Percentiles rank a stretch among this genome's conserved stretches.
phyloP scores from a whole-genome alignment of 2,797 vertebrate genomes.

The Centroberyx gerrardi region DNA sequence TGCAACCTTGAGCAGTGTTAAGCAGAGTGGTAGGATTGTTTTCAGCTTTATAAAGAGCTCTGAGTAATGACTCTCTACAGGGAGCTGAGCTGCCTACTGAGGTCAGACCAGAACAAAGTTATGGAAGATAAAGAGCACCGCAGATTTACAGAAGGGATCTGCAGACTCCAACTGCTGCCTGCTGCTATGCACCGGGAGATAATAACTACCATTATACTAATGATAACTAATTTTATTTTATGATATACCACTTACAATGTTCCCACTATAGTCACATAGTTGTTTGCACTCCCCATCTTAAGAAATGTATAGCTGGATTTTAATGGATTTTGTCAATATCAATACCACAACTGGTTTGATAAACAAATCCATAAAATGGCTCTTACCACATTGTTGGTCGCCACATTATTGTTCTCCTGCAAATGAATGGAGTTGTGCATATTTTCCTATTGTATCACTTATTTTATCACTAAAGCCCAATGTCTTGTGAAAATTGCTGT shows the following conservation, averaged over 20 bases:
- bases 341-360: background rate
- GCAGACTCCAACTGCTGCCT: background rate
- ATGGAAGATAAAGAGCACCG: constrained; percentile 23
- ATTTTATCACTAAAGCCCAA: constrained; percentile 13
- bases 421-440: background rate
- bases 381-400: background rate
- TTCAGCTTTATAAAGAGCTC: constrained; percentile 58
- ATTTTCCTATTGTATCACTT: background rate
- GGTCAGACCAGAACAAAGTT: constrained; percentile 61
- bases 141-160: constrained; percentile 24
- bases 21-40: constrained; percentile 55
- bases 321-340: constrained; percentile 1
- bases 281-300: background rate
- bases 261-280: background rate
- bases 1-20: constrained; percentile 57
- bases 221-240: background rate
- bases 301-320: background rate
- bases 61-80: constrained; percentile 47
- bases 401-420: background rate
- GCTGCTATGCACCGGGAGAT: constrained; percentile 1
- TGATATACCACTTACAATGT: background rate
- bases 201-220: background rate
- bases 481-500: constrained; percentile 9
- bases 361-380: background rate
- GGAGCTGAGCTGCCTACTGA: constrained; percentile 41